phyloP scores from a whole-genome alignment of 2,113 vertebrate species.

The Chaenocephalus aceratus region DNA sequence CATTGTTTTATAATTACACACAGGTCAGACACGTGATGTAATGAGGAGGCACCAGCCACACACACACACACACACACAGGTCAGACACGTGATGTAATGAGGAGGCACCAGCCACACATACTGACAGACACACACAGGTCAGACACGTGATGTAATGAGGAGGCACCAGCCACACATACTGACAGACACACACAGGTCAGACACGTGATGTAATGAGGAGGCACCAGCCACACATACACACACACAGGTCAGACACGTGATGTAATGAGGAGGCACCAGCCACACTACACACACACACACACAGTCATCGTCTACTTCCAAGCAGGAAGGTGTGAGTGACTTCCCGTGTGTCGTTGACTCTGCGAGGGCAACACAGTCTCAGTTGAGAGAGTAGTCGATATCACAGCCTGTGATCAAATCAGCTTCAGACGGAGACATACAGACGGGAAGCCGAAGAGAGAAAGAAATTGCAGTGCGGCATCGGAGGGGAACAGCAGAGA shows the following conservation, averaged over 20 bases:
- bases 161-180: no score
- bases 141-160: no score
- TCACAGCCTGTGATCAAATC: slow-evolving; percentile 28
- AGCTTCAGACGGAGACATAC: slow-evolving; percentile 24
- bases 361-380: background rate
- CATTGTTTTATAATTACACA: slow-evolving; percentile 2
- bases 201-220: no score
- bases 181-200: background rate
- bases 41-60: background rate
- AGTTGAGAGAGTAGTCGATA: slow-evolving; percentile 7
- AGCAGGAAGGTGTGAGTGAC: background rate
- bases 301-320: background rate
- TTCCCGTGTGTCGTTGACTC: background rate
- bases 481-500: background rate
- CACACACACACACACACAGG: background rate
- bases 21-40: slow-evolving; percentile 11
- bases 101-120: background rate
- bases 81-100: background rate
- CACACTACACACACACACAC: no score
- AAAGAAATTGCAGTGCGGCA: background rate
- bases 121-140: background rate
- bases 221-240: background rate
- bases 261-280: no score
- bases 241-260: no score
- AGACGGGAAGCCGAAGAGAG: slow-evolving; percentile 10